A percentile compares a stretch with the other conserved stretches of the same genome.
phyloP scores from a whole-genome alignment of 2,797 vertebrate genomes.

The Thunnus albacares region DNA sequence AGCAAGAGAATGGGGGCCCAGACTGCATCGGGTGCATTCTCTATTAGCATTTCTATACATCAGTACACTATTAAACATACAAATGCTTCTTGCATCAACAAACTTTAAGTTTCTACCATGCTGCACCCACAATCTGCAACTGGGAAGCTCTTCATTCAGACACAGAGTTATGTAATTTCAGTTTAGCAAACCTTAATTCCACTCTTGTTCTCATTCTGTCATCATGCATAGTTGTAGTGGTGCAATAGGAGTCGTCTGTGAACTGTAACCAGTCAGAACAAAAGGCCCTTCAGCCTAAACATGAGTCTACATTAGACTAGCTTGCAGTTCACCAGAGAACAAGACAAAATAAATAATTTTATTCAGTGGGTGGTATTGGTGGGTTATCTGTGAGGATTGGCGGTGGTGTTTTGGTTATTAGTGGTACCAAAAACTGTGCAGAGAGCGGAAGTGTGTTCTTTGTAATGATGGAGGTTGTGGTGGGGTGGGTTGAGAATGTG shows the following conservation, averaged over 20 bases:
- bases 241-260: conserved; percentile 7
- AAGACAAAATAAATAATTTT: conserved; percentile 1
- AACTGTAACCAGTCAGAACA: conserved; percentile 46
- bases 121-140: conserved; percentile 32
- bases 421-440: conserved; percentile 36
- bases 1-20: background rate
- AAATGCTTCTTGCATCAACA: conserved; percentile 19
- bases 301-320: conserved; percentile 37
- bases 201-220: conserved; percentile 75
- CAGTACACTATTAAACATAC: background rate
- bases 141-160: conserved; percentile 60
- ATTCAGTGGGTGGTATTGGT: conserved; percentile 40
- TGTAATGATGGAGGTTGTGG: conserved; percentile 54
- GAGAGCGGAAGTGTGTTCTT: conserved; percentile 62
- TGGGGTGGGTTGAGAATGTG: conserved; percentile 33
- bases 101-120: background rate
- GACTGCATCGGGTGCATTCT: background rate
- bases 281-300: conserved; percentile 56
- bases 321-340: conserved; percentile 6
- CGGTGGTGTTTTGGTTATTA: conserved; percentile 25
- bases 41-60: background rate
- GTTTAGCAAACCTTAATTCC: conserved; percentile 65
- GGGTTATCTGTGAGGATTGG: conserved; percentile 49
- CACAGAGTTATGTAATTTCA: conserved; percentile 75
- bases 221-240: conserved; percentile 48